Conservation (phyloP, 1,140 invertebrate species). For the Bombus ignitus region DNA sequence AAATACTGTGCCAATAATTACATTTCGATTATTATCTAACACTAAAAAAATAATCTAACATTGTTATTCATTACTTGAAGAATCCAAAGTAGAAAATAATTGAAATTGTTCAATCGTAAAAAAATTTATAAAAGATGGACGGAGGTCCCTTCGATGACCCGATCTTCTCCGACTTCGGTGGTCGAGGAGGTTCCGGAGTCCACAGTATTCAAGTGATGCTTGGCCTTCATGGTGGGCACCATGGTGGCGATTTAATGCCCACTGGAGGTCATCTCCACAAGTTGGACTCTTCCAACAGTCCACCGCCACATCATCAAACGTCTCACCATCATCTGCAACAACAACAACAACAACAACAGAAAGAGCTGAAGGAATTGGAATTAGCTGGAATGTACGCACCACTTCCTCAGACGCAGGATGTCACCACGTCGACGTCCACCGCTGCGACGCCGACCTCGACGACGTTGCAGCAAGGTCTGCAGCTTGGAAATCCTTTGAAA, state of each 20-base stretch:
- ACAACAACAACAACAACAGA: constrained; percentile 76
- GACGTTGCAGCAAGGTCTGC: constrained; percentile 77
- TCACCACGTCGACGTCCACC: constrained; percentile 77
- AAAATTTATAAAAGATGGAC: constrained; percentile 83
- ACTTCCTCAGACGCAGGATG: constrained; percentile 77
- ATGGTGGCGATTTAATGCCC: constrained; percentile 81
- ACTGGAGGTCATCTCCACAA: constrained; percentile 81
- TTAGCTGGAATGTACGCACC: constrained; percentile 80
- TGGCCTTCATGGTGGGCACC: constrained; percentile 84
- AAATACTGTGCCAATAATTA: not conserved
- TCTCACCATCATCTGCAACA: constrained; percentile 75
- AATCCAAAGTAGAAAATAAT: not conserved
- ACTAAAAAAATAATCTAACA: not conserved
- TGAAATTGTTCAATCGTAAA: no score
- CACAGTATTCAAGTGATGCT: constrained; percentile 90
- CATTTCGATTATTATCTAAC: not conserved
- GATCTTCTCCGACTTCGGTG: constrained; percentile 88
- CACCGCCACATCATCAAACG: constrained; percentile 77
- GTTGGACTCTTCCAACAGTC: constrained; percentile 82
- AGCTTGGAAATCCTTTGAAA: constrained; percentile 77
- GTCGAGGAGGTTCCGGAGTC: constrained; percentile 83
- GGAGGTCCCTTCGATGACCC: constrained; percentile 89
- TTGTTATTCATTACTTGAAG: not conserved
- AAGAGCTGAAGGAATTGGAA: constrained; percentile 79
- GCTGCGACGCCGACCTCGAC: constrained; percentile 74